Base-by-base conservation (phyloP, 2,797 vertebrate species). In the Enteromius argenteus region DNA sequence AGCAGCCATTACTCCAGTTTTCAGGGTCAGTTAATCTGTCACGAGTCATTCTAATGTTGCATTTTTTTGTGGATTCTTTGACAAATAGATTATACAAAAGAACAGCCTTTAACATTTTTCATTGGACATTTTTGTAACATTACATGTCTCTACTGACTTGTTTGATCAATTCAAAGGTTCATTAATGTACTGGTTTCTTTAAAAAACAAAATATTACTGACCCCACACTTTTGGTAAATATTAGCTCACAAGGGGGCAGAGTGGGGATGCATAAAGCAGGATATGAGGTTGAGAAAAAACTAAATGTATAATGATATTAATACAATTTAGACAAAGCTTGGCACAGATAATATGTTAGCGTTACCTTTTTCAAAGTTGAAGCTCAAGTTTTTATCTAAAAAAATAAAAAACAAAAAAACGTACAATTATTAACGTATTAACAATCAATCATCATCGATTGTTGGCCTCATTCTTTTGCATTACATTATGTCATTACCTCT, bases 201-300 rank as follows among this genome's bases (percentile, higher is more conserved):
- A 5, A 6, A 21, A 17, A 73, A 62, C 2, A 58, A 58, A 23
- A 23, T 15, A 7, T 23, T 39, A 42, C 35, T 27, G 14, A 39
- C 35, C 53, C n/a, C 35, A 5, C 14, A 27, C 27, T 30, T n/a
- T 60, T 44, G 23, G 23, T 66, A 8, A n/a, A 37, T 51, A 67
- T 42, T 6, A 67, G 15, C n/a, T 83, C 72, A 53, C 71, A 75
- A 67, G 60, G 71, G 44, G 81, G 81, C 81, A 75, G 81, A 83
- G 17, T 51, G 3, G 42, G 66, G 81, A 51, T 60, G 35, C 42
- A 21, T 37, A 27, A 53, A 39, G 32, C 44, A 35, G 67, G 3
- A 60, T 5, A 27, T 23, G 2, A 15, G 27, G 13, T 30, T 30
- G 14, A 32, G 8, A 30, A 62, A 62, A 30, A 62, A 0, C 5